Conservation (phyloP, 2,113 vertebrate genomes). For the Aegithalos caudatus region DNA sequence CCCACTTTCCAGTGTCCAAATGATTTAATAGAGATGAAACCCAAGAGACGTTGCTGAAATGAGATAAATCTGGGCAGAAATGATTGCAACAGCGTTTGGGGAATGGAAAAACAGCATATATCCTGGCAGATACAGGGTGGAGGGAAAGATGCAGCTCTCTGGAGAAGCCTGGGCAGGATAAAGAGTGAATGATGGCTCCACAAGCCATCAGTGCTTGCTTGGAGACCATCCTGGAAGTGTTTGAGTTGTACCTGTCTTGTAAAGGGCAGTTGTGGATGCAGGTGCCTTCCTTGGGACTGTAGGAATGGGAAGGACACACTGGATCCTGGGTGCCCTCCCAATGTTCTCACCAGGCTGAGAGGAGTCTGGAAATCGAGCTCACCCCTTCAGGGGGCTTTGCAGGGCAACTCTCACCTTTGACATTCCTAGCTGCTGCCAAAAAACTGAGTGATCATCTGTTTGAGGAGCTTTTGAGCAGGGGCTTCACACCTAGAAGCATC, state of each 20-base stretch:
- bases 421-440: background rate
- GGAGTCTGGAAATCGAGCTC: background rate
- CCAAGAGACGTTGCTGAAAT: background rate
- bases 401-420: background rate
- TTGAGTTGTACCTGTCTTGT: background rate
- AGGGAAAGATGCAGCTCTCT: background rate
- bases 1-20: background rate
- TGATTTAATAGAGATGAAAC: constrained; percentile 16
- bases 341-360: background rate
- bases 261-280: background rate
- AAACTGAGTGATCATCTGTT: background rate
- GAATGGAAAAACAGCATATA: background rate
- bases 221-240: background rate
- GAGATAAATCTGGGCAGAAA: constrained; percentile 39
- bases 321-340: background rate
- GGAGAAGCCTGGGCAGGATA: background rate
- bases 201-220: background rate
- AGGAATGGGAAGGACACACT: background rate
- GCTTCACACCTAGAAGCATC: background rate
- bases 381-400: too few species aligned
- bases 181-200: background rate
- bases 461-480: background rate
- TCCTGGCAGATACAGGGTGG: background rate
- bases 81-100: background rate
- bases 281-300: background rate